Evolutionary conservation across 1,140 invertebrate species (phyloP).

Genomic region (Drosophila insularis): DNA sequence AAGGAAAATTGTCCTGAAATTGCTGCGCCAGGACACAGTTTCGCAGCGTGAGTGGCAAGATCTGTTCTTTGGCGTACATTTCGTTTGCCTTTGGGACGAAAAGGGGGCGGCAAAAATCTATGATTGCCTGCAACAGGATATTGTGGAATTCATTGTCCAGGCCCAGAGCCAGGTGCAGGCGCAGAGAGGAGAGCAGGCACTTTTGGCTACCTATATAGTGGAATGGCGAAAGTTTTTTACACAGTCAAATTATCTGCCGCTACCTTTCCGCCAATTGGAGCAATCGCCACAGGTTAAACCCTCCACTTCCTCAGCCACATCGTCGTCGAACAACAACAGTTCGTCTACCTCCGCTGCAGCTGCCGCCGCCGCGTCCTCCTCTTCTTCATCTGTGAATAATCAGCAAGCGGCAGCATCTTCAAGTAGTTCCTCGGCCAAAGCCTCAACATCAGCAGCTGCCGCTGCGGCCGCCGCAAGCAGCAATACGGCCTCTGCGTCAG

Average conservation of each 20-base stretch:
- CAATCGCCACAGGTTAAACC: constrained; percentile 85
- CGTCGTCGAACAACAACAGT: constrained; percentile 51
- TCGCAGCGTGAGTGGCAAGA: constrained; percentile 98
- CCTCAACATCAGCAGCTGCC: constrained; percentile 73
- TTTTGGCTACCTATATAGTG: constrained; percentile 97
- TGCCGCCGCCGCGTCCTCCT: constrained; percentile 16
- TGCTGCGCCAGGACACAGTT: constrained; percentile 94
- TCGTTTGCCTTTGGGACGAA: constrained; percentile 98
- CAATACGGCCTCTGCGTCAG: constrained; percentile 77
- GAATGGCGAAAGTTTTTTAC: constrained; percentile 99
- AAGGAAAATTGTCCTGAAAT: constrained; percentile 94
- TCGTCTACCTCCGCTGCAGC: constrained; percentile 59
- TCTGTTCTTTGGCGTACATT: constrained; percentile 96
- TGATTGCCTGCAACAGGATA: constrained; percentile 95
- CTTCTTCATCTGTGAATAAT: constrained; percentile 40
- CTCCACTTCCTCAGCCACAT: constrained; percentile 44
- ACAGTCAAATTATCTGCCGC: constrained; percentile 97
- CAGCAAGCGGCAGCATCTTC: constrained; percentile 39
- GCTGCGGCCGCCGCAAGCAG: constrained; percentile 76
- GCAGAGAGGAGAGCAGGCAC: constrained; percentile 96
- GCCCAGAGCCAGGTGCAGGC: constrained; percentile 94
- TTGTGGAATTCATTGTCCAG: constrained; percentile 96
- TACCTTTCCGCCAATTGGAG: constrained; percentile 97
- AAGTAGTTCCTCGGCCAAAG: constrained; percentile 54
- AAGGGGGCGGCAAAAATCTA: constrained; percentile 94